These are phyloP conservation scores for Diplodus puntazzo DNA, from an alignment of 2,797 vertebrate genomes.

Conservation along the genomic window DNA sequence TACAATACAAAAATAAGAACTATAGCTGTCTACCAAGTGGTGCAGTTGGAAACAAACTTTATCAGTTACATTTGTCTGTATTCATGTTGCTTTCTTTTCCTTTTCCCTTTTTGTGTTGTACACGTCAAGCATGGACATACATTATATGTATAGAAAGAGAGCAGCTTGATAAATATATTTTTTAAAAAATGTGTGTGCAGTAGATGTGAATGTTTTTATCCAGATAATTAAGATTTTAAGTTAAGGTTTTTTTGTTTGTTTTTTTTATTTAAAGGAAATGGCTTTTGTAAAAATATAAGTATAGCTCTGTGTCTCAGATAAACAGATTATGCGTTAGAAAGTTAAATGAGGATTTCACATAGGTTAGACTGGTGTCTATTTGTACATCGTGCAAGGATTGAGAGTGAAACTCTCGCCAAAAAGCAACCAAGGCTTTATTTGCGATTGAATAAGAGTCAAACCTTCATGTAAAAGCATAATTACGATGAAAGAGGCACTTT, in stretches of 20 bases:
- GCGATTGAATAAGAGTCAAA: too few relatives aligned
- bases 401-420: too few relatives aligned
- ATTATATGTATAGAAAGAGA: not conserved
- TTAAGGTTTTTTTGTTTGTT: too few relatives aligned
- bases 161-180: not conserved
- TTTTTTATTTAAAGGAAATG: not conserved
- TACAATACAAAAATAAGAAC: not conserved
- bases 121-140: not conserved
- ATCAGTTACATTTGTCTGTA: not conserved
- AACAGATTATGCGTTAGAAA: not conserved
- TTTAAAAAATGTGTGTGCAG: not conserved
- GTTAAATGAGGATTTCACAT: not conserved
- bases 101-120: not conserved
- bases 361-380: not conserved
- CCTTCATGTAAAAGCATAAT: too few relatives aligned
- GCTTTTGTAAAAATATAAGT: not conserved
- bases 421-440: too few relatives aligned
- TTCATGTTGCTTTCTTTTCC: not conserved
- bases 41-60: not conserved
- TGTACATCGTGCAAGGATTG: not conserved
- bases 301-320: not conserved
- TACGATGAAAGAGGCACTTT: too few relatives aligned
- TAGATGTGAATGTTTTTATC: not conserved
- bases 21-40: rapidly evolving
- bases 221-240: not conserved